Evolutionary conservation across 1,140 invertebrate species (phyloP).

Genomic region (Drosophila tristis): DNA sequence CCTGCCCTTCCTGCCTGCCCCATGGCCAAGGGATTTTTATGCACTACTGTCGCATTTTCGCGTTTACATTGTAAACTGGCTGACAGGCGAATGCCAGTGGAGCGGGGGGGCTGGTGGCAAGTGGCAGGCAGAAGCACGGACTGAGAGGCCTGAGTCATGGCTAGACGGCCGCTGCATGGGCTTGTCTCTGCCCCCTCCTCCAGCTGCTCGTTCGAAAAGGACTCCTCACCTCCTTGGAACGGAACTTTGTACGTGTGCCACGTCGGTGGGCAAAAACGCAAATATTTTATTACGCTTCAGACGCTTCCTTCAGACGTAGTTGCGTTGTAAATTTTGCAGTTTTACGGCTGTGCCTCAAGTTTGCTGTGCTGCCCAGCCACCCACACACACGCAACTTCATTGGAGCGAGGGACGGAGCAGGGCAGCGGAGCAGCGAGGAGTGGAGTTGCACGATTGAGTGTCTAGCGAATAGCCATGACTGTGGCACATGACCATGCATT

Average conservation of each 20-base stretch:
- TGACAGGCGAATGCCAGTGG: constrained; percentile 49
- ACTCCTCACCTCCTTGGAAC: constrained; percentile 25
- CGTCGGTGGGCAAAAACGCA: constrained; percentile 71
- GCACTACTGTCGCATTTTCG: constrained; percentile 81
- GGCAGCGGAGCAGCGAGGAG: too few species aligned
- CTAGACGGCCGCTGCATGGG: constrained; percentile 37
- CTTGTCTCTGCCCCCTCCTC: constrained; percentile 35
- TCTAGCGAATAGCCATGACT: background rate
- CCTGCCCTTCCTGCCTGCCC: background rate
- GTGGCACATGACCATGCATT: constrained; percentile 25
- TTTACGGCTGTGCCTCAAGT: constrained; percentile 69
- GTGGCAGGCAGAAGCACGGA: constrained; percentile 7
- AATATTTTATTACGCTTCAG: constrained; percentile 83
- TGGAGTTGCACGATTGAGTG: too few species aligned
- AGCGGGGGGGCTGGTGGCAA: background rate
- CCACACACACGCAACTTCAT: background rate
- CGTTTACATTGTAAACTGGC: constrained; percentile 81
- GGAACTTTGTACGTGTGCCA: constrained; percentile 39
- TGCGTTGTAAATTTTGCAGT: constrained; percentile 82
- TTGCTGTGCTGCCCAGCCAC: constrained; percentile 46
- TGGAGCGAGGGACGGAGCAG: too few species aligned
- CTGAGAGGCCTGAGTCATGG: constrained; percentile 68
- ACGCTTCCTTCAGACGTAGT: constrained; percentile 69
- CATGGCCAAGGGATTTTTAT: constrained; percentile 72
- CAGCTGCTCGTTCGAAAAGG: background rate